phyloP scores from a whole-genome alignment of 2,113 vertebrate species.

The Caloenas nicobarica region DNA sequence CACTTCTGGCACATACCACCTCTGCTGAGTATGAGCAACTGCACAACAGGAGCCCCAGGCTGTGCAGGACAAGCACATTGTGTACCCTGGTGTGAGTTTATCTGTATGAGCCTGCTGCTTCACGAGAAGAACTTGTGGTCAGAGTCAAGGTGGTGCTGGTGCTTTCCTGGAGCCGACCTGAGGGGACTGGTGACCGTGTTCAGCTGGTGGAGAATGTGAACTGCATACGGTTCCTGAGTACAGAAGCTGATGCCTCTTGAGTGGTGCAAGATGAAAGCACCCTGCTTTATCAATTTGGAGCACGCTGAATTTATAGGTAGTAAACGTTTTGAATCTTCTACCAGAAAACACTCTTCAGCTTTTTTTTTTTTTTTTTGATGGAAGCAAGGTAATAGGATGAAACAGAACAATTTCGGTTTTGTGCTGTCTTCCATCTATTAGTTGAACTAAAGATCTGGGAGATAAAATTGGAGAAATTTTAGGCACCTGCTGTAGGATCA shows the following conservation, averaged over 20 bases:
- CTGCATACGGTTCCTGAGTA: neutral
- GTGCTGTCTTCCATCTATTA: neutral
- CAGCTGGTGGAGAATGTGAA: neutral
- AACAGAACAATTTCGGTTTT: neutral
- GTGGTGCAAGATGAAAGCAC: neutral
- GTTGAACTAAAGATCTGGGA: neutral
- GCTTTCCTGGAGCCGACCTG: neutral
- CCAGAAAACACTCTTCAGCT: neutral
- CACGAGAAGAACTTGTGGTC: neutral
- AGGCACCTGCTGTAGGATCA: neutral
- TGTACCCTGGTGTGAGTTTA: neutral
- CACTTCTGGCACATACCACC: neutral
- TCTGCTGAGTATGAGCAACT: neutral
- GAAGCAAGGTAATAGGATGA: neutral
- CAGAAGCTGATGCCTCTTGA: neutral
- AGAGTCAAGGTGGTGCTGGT: neutral
- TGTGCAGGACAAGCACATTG: accelerated
- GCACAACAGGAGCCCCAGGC: neutral
- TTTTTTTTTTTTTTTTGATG: neutral
- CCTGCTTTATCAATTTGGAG: neutral
- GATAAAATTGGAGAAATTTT: neutral
- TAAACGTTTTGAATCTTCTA: neutral
- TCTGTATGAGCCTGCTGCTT: neutral
- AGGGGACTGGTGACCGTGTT: neutral
- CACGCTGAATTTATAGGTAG: neutral